Conservation (phyloP, 2,113 vertebrate genomes). For the Triplophysa siluroides region DNA sequence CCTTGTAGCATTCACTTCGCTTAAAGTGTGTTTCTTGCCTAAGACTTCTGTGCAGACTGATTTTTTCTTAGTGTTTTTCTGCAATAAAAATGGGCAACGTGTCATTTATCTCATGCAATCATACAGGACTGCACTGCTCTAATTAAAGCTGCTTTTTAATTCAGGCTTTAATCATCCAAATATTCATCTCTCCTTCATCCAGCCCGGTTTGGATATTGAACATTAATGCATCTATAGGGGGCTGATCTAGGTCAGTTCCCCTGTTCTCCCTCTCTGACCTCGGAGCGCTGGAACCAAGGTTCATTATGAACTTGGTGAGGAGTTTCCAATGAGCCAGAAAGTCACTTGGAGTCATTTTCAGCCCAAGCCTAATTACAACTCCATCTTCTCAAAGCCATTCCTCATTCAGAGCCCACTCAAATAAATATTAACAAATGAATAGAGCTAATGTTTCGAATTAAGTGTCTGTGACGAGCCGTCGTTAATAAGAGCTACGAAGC, state of each 20-base stretch:
- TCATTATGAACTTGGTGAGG: constrained; percentile 28
- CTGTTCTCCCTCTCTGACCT: constrained; percentile 21
- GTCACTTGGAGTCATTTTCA: constrained; percentile 63
- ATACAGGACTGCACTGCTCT: background rate
- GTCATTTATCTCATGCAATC: background rate
- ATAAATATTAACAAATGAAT: constrained; percentile 79
- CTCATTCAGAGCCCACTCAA: constrained; percentile 61
- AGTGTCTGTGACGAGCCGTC: constrained; percentile 69
- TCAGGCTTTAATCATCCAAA: constrained; percentile 14
- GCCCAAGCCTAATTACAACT: constrained; percentile 63
- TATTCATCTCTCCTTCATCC: constrained; percentile 43
- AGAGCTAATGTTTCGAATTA: constrained; percentile 73
- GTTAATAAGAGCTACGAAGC: constrained; percentile 69
- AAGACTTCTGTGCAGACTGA: background rate
- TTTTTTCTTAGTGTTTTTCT: too few species aligned
- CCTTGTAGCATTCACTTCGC: too few species aligned
- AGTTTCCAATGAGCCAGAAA: constrained; percentile 54
- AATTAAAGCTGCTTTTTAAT: constrained; percentile 18
- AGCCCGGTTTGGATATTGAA: constrained; percentile 14
- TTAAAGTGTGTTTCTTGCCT: background rate
- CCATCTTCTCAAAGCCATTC: constrained; percentile 59
- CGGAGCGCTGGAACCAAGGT: background rate
- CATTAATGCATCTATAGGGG: constrained; percentile 5
- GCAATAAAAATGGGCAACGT: background rate
- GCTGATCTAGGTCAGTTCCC: constrained; percentile 29